Conservation (phyloP, 2,888 invertebrate species). For the Osmoderma eremita region DNA sequence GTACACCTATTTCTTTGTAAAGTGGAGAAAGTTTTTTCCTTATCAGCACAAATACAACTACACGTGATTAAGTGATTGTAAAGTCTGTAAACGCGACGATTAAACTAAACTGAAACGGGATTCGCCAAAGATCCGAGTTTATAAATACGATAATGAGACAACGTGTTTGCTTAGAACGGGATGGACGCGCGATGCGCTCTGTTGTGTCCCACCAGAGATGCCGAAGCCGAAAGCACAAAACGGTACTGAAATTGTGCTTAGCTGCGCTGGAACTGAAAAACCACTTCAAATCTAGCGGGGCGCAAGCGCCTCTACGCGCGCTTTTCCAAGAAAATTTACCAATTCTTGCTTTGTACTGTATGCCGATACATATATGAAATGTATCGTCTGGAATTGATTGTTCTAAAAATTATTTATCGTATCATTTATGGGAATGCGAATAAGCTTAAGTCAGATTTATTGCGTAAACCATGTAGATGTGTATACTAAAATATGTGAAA, state of each 20-base stretch:
- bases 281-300: slow-evolving; percentile 38
- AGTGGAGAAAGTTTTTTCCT: too few species aligned
- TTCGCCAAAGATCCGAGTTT: neutral
- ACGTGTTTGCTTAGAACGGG: neutral
- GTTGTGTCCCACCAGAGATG: slow-evolving; percentile 29
- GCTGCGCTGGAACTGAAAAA: slow-evolving; percentile 44
- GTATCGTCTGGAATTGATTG: slow-evolving; percentile 13
- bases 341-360: neutral
- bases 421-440: slow-evolving; percentile 1
- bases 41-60: too few species aligned
- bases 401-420: slow-evolving; percentile 9
- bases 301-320: slow-evolving; percentile 41
- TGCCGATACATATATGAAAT: slow-evolving; percentile 10
- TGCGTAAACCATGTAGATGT: neutral
- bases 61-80: too few species aligned
- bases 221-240: slow-evolving; percentile 43
- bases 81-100: too few species aligned
- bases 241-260: slow-evolving; percentile 44
- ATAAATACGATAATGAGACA: slow-evolving; percentile 5
- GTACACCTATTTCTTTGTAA: neutral
- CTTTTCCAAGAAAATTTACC: slow-evolving; percentile 28
- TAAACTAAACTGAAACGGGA: too few species aligned
- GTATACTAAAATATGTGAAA: neutral
- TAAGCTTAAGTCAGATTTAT: slow-evolving; percentile 13
- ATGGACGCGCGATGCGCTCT: slow-evolving; percentile 3